phyloP scores from a whole-genome alignment of 2,888 invertebrate genomes.

The Geophilus truncorum region DNA sequence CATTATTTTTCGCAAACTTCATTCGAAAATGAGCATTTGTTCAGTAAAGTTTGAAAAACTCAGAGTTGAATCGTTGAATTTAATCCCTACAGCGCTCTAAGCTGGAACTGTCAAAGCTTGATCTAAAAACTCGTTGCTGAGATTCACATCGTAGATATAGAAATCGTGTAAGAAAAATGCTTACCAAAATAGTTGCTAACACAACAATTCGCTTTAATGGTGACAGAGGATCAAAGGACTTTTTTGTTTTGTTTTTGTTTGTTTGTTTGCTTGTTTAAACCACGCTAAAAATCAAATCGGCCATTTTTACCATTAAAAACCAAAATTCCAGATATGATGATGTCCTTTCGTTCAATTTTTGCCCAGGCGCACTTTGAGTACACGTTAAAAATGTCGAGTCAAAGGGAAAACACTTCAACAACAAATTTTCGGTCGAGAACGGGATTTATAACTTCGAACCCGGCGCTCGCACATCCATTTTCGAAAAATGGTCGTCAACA shows the following conservation, averaged over 20 bases:
- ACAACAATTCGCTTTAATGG: conserved; percentile 16
- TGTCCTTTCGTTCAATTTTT: conserved; percentile 5
- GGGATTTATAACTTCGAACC: too few relatives aligned
- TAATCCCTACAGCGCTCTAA: neutral
- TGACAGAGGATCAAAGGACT: neutral
- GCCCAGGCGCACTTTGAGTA: neutral
- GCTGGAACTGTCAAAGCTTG: neutral
- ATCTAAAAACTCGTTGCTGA: conserved; percentile 5
- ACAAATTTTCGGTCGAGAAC: too few relatives aligned
- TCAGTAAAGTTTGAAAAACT: conserved; percentile 3
- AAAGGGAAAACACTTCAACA: neutral
- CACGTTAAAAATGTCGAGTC: neutral
- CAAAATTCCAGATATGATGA: neutral
- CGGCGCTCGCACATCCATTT: too few relatives aligned
- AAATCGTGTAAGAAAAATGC: conserved; percentile 7
- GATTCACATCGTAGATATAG: conserved; percentile 7
- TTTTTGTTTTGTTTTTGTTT: neutral
- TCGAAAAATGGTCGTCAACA: too few relatives aligned
- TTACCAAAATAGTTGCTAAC: conserved; percentile 15
- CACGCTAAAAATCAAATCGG: too few relatives aligned
- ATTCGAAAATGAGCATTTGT: conserved; percentile 19
- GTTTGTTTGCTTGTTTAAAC: too few relatives aligned
- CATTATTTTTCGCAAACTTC: neutral
- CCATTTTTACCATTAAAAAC: too few relatives aligned
- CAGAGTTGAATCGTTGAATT: neutral